Evolutionary conservation across 2,113 vertebrate species (phyloP).

Genomic region (Cebus imitator): DNA sequence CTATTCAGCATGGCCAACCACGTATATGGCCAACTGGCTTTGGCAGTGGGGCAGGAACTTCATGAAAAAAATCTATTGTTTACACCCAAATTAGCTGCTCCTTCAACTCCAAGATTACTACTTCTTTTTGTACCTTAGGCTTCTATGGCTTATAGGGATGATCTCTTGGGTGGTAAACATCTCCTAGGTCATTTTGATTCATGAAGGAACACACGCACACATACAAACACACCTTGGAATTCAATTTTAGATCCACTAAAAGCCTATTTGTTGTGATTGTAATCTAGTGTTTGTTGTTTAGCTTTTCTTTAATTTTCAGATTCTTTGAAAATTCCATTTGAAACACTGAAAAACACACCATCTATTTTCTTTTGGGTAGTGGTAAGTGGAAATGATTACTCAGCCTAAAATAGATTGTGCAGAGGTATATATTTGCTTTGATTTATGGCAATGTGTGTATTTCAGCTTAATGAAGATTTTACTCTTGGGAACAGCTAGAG

Average conservation of each 20-base stretch:
- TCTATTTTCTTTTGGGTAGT: conserved; percentile 33
- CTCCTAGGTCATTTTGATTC: background rate
- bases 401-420: background rate
- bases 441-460: conserved; percentile 34
- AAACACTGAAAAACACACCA: background rate
- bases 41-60: background rate
- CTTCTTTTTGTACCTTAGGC: background rate
- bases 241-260: conserved; percentile 27
- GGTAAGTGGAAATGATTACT: conserved; percentile 6
- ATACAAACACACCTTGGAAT: background rate
- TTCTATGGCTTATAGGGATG: background rate
- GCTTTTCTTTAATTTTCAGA: background rate
- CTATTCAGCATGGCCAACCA: background rate
- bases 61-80: background rate
- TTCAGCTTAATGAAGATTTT: conserved; percentile 57
- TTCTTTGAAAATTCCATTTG: conserved; percentile 49
- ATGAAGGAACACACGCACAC: background rate
- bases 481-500: conserved; percentile 17
- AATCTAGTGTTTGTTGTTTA: background rate
- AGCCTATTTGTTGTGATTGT: background rate
- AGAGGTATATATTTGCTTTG: conserved; percentile 26
- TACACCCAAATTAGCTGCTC: background rate
- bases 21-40: background rate
- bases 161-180: background rate
- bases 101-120: background rate